Conservation (phyloP, 2,888 invertebrate species). For the Melieria omissa region DNA sequence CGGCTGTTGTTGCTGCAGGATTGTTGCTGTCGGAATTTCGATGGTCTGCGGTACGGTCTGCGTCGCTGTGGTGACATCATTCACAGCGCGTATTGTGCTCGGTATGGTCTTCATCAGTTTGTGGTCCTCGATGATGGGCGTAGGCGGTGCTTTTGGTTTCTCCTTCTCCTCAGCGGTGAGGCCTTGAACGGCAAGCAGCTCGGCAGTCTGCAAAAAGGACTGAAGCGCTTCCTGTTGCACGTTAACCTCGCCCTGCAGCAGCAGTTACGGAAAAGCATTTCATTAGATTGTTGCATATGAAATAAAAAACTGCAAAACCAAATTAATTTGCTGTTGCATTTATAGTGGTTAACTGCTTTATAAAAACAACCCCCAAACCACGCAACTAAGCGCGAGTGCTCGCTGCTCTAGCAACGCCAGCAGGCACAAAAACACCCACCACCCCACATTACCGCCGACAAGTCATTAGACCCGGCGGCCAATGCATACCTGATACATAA, state of each 20-base stretch:
- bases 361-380: too few species aligned
- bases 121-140: conserved; percentile 59
- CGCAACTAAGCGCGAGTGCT: too few species aligned
- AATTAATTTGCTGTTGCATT: too few species aligned
- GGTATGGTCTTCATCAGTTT: conserved; percentile 66
- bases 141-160: conserved; percentile 60
- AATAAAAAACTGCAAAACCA: background rate
- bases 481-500: conserved; percentile 75
- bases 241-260: conserved; percentile 77
- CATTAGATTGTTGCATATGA: background rate
- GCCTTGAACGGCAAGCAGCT: conserved; percentile 80
- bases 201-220: conserved; percentile 82
- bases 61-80: conserved; percentile 54
- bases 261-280: background rate
- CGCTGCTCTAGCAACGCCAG: too few species aligned
- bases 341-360: too few species aligned
- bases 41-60: conserved; percentile 60
- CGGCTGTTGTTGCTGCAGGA: conserved; percentile 54
- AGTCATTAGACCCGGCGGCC: too few species aligned
- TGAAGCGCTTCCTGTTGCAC: conserved; percentile 82
- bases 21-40: conserved; percentile 60
- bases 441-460: too few species aligned
- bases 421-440: background rate
- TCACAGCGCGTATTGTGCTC: conserved; percentile 63
- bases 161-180: conserved; percentile 71